These are phyloP conservation scores for Cynopterus brachyotis DNA, from an alignment of 2,113 vertebrate genomes.

Conservation along the genomic window DNA sequence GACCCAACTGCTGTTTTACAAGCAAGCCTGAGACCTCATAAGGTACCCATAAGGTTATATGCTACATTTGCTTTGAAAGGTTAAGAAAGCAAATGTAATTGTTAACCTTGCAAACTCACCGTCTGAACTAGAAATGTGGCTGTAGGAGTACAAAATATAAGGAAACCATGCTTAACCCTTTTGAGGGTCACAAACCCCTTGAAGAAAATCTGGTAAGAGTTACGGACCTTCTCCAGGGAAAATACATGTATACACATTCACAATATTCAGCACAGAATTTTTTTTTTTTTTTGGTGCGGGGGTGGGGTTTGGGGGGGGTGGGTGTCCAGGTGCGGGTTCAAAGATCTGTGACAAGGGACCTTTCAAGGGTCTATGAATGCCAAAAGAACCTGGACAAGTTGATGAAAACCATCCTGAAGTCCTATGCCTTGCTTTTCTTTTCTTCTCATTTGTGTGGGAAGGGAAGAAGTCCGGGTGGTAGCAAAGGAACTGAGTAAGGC, in stretches of 20 bases:
- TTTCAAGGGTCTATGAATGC: not conserved
- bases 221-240: not conserved
- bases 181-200: not conserved
- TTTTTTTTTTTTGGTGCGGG: not conserved
- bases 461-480: not conserved
- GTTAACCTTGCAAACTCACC: conserved; percentile 45
- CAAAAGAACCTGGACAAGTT: not conserved
- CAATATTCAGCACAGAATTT: not conserved
- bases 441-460: not conserved
- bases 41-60: not conserved
- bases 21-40: conserved; percentile 1
- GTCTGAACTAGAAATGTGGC: conserved; percentile 41
- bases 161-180: conserved; percentile 45
- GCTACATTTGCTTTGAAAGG: conserved; percentile 56
- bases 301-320: fast-evolving
- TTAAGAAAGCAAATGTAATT: conserved; percentile 39
- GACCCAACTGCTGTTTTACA: conserved; percentile 16
- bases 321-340: not conserved
- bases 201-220: conserved; percentile 4
- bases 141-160: conserved; percentile 24
- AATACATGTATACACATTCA: not conserved
- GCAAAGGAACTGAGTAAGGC: not conserved
- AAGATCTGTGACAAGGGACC: not conserved
- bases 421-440: not conserved
- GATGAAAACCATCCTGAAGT: not conserved